Conservation (phyloP, 2,888 invertebrate species). For the Eulithis testata region DNA sequence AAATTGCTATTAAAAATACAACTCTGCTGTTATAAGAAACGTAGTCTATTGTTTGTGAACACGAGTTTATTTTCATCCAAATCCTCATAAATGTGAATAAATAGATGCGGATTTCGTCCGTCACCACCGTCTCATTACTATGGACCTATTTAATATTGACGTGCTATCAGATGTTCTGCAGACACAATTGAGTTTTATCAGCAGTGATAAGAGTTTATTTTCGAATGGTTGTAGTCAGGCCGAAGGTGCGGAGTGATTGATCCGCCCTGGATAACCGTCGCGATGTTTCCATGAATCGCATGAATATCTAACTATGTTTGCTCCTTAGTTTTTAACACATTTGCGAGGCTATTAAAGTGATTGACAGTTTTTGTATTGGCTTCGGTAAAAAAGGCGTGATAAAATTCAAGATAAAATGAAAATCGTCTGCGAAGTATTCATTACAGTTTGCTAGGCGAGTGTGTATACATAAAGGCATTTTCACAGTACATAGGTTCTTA, state of each 20-base stretch:
- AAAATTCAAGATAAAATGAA: constrained; percentile 4
- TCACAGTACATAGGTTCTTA: no score
- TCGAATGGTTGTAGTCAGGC: background rate
- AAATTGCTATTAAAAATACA: constrained; percentile 13
- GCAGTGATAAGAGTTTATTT: background rate
- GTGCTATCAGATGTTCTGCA: constrained; percentile 30
- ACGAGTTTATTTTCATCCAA: constrained; percentile 58
- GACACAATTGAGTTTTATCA: constrained; percentile 4
- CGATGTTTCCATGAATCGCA: constrained; percentile 64
- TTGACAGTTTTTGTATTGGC: constrained; percentile 42
- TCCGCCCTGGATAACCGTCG: constrained; percentile 59
- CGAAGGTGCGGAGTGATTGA: constrained; percentile 62
- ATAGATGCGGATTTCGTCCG: constrained; percentile 60
- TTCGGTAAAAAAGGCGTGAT: constrained; percentile 23
- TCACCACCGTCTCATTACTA: constrained; percentile 66
- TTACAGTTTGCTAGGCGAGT: background rate
- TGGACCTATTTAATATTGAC: constrained; percentile 68
- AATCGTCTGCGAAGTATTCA: background rate
- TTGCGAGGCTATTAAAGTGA: constrained; percentile 49
- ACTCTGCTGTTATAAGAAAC: background rate
- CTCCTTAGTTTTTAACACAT: constrained; percentile 47
- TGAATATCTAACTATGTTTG: constrained; percentile 63
- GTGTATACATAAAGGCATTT: background rate
- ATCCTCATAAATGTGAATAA: constrained; percentile 67
- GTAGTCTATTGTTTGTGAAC: constrained; percentile 48